A percentile compares a stretch with the other conserved stretches of the same genome.
phyloP scores from a whole-genome alignment of 2,797 vertebrate species.

The Lepilemur septentrionalis region DNA sequence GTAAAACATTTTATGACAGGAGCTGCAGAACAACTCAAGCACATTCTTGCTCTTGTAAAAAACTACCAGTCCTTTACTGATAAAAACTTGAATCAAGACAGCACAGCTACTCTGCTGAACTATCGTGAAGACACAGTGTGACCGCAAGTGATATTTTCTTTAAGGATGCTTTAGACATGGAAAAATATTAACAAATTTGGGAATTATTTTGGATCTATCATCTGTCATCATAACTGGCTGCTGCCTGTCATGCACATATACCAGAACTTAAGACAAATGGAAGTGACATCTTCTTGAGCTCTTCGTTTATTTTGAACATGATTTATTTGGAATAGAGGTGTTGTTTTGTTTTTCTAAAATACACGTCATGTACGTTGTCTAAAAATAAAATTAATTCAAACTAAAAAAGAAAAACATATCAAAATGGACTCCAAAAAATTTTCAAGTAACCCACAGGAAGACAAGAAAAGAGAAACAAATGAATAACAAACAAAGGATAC shows the following conservation, averaged over 20 bases:
- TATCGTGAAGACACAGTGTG: slow-evolving; percentile 88
- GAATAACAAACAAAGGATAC: background rate
- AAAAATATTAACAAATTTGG: slow-evolving; percentile 86
- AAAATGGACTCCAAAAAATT: background rate
- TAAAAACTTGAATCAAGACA: slow-evolving; percentile 86
- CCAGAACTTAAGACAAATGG: background rate
- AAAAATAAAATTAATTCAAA: background rate
- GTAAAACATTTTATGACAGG: slow-evolving; percentile 82
- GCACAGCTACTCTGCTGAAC: slow-evolving; percentile 89
- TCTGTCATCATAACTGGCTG: background rate
- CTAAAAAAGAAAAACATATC: background rate
- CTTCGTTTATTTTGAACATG: background rate
- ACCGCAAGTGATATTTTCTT: slow-evolving; percentile 91
- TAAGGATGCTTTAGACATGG: slow-evolving; percentile 90
- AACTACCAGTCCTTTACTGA: slow-evolving; percentile 91
- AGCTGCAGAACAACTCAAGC: background rate
- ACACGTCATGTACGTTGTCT: background rate
- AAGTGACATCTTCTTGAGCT: background rate
- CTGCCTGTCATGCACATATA: background rate
- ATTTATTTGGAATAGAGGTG: background rate
- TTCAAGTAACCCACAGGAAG: background rate
- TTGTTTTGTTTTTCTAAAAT: background rate
- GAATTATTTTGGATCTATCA: background rate
- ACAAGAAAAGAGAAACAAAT: background rate
- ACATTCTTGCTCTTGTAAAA: slow-evolving; percentile 70